phyloP scores from a whole-genome alignment of 2,797 vertebrate species.

The Acipenser transmontanus region DNA sequence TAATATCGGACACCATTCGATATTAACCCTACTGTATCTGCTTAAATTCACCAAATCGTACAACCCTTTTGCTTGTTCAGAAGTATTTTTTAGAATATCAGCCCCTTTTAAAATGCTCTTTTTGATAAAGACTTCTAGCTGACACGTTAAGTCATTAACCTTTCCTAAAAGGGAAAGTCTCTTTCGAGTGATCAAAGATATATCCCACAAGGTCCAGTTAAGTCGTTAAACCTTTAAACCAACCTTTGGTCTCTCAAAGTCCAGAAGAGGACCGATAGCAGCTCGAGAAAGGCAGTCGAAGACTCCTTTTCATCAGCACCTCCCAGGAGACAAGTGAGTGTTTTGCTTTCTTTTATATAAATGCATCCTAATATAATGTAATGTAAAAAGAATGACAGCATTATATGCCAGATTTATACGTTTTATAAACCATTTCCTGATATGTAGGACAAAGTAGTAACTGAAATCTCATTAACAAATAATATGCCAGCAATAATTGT shows the following conservation, averaged over 20 bases:
- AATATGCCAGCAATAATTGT: constrained; percentile 4
- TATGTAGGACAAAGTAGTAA: background rate
- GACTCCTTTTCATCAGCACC: constrained; percentile 33
- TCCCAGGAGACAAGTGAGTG: constrained; percentile 47
- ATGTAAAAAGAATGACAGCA: background rate
- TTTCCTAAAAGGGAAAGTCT: background rate
- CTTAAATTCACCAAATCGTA: background rate
- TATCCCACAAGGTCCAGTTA: constrained; percentile 52
- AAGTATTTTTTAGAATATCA: background rate
- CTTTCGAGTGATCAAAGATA: background rate
- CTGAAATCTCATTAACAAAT: background rate
- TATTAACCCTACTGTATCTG: background rate
- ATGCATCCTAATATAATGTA: background rate
- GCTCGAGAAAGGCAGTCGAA: constrained; percentile 30
- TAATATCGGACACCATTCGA: background rate
- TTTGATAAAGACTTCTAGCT: background rate
- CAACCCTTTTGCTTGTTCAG: background rate
- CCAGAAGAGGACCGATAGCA: constrained; percentile 52
- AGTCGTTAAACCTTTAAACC: constrained; percentile 88
- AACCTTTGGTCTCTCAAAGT: constrained; percentile 88
- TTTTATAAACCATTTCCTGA: too few relatives aligned
- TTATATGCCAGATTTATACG: too few relatives aligned
- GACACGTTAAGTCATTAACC: background rate
- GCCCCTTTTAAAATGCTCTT: too few relatives aligned
- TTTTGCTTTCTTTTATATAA: background rate